A percentile compares a stretch with the other conserved stretches of the same genome.
These are phyloP conservation scores for Perca fluviatilis DNA, from an alignment of 2,113 vertebrate species.

Conservation along the genomic window DNA sequence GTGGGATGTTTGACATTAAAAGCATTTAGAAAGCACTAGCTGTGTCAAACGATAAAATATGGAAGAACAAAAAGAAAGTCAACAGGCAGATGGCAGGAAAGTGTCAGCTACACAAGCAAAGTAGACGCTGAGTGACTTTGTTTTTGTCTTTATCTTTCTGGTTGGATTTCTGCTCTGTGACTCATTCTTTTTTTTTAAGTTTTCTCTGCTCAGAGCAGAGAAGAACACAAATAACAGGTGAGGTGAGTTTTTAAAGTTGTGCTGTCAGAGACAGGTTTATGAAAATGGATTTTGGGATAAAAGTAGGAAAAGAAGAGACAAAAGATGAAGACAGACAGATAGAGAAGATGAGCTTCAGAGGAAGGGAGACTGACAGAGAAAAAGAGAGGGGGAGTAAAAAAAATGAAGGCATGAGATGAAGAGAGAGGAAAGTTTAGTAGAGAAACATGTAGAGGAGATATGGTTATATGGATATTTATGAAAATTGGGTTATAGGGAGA, in stretches of 20 bases:
- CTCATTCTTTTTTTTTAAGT: slow-evolving; percentile 45
- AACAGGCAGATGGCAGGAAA: slow-evolving; percentile 42
- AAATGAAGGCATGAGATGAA: not conserved
- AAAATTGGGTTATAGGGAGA: not conserved
- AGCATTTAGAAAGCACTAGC: not conserved
- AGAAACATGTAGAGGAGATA: not conserved
- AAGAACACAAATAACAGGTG: not conserved
- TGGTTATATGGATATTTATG: not conserved
- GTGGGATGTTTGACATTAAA: not conserved
- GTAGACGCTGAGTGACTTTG: not conserved
- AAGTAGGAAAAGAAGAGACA: not conserved
- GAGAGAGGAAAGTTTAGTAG: not conserved
- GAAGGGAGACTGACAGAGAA: not conserved
- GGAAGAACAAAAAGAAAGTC: slow-evolving; percentile 11
- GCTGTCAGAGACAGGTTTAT: slow-evolving; percentile 37
- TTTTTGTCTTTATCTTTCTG: not conserved
- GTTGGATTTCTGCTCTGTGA: slow-evolving; percentile 35
- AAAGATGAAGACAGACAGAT: slow-evolving; percentile 12
- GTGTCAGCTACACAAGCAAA: slow-evolving; percentile 20
- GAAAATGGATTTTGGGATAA: slow-evolving; percentile 19
- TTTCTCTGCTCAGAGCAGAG: slow-evolving; percentile 18
- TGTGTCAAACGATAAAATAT: slow-evolving; percentile 13
- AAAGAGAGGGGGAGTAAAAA: not conserved
- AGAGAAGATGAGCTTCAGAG: not conserved
- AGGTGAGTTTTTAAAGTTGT: slow-evolving; percentile 17